Percentiles rank a stretch among this genome's conserved stretches.
Evolutionary conservation across 64 coral and sea anemone genomes (phyloP).

Genomic region (Montipora efflorescens): DNA sequence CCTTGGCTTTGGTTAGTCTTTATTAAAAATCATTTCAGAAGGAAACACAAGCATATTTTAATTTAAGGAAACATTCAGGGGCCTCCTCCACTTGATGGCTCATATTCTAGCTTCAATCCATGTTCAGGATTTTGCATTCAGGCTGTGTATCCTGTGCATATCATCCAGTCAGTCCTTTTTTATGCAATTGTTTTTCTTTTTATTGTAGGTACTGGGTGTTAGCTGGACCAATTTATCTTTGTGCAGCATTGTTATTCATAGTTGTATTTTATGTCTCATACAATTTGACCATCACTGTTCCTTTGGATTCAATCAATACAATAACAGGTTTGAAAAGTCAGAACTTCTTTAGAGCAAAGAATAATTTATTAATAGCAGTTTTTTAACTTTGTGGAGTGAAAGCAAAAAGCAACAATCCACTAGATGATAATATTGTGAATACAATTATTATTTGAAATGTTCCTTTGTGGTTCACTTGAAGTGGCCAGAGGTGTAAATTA

Average conservation of each 20-base stretch:
- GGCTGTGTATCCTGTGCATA: too few species aligned
- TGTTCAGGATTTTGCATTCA: too few species aligned
- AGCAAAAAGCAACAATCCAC: background rate
- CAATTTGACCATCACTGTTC: conserved; percentile 78
- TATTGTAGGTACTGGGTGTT: conserved; percentile 89
- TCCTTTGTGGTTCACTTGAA: too few species aligned
- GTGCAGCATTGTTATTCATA: conserved; percentile 66
- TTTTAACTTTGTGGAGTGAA: background rate
- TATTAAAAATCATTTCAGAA: too few species aligned
- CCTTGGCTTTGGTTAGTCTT: too few species aligned
- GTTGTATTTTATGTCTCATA: conserved; percentile 83
- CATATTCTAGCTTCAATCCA: too few species aligned
- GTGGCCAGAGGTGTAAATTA: too few species aligned
- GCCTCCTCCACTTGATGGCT: too few species aligned
- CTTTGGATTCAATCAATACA: conserved; percentile 90
- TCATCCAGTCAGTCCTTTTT: background rate
- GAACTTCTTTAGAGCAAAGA: background rate
- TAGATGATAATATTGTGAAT: too few species aligned
- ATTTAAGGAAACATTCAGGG: too few species aligned
- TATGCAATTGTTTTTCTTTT: background rate
- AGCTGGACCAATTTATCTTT: conserved; percentile 93
- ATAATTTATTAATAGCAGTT: background rate
- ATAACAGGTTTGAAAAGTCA: conserved; percentile 82
- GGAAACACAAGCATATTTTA: too few species aligned
- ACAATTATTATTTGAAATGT: too few species aligned